Percentiles rank a stretch among this genome's conserved stretches.
Evolutionary conservation across 2,797 vertebrate species (phyloP).

Genomic region (Myotis pilosus): DNA sequence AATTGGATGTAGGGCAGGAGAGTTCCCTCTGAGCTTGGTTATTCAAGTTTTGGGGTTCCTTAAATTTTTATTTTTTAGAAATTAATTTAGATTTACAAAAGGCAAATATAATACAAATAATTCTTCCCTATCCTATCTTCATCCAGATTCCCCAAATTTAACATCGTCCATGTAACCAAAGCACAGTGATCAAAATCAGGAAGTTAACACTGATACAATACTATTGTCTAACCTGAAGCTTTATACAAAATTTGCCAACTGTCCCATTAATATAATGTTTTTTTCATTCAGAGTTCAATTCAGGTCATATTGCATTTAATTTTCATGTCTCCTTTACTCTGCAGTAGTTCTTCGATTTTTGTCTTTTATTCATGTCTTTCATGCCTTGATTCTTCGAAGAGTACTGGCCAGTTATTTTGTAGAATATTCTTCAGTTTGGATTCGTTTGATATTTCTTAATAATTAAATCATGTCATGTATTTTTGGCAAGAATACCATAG

Average conservation of each 20-base stretch:
- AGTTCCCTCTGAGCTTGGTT: background rate
- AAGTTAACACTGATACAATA: background rate
- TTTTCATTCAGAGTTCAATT: background rate
- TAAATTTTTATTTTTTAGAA: background rate
- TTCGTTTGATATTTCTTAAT: background rate
- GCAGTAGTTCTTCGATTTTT: background rate
- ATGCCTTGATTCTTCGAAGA: background rate
- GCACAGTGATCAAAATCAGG: background rate
- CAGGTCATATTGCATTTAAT: background rate
- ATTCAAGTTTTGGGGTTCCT: background rate
- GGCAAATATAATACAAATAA: background rate
- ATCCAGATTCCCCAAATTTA: background rate
- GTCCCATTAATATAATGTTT: background rate
- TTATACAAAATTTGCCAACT: background rate
- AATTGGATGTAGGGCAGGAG: background rate
- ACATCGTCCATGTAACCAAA: background rate
- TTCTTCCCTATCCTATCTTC: background rate
- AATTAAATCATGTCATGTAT: background rate
- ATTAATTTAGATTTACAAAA: constrained; percentile 2
- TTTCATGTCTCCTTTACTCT: background rate
- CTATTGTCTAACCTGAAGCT: background rate
- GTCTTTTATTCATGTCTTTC: background rate
- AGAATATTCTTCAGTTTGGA: background rate
- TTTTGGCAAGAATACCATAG: background rate
- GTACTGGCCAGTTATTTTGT: background rate